These are phyloP conservation scores for Xestia rhomboidea DNA, from an alignment of 2,888 invertebrate species.

Conservation along the genomic window DNA sequence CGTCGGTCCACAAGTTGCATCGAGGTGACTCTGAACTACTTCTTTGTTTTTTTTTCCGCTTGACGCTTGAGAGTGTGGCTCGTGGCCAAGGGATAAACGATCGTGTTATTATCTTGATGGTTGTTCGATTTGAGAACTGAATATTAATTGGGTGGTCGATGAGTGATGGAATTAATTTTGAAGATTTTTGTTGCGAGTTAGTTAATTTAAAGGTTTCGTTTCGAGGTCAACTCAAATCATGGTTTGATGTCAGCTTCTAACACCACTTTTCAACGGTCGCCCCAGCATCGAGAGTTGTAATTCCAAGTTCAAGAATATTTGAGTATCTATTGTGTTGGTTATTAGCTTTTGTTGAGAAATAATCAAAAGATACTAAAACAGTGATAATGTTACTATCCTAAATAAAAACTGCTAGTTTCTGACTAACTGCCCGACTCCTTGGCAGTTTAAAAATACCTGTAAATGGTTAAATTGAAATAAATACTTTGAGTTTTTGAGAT, in stretches of 20 bases:
- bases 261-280: background rate
- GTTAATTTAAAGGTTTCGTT: background rate
- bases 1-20: background rate
- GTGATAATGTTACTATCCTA: background rate
- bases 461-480: background rate
- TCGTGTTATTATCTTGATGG: constrained; percentile 39
- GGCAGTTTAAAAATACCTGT: background rate
- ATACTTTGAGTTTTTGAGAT: background rate
- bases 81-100: constrained; percentile 15
- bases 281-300: background rate
- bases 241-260: background rate
- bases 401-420: background rate
- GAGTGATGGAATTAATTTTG: constrained; percentile 21
- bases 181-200: background rate
- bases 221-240: background rate
- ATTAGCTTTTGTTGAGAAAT: background rate
- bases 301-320: background rate
- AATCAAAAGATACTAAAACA: background rate
- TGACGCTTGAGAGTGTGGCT: background rate
- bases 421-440: background rate
- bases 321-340: background rate
- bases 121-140: constrained; percentile 25
- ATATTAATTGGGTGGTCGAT: constrained; percentile 29
- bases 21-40: background rate
- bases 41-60: background rate